phyloP scores from a whole-genome alignment of 2,113 vertebrate genomes.

The Sturnira hondurensis region DNA sequence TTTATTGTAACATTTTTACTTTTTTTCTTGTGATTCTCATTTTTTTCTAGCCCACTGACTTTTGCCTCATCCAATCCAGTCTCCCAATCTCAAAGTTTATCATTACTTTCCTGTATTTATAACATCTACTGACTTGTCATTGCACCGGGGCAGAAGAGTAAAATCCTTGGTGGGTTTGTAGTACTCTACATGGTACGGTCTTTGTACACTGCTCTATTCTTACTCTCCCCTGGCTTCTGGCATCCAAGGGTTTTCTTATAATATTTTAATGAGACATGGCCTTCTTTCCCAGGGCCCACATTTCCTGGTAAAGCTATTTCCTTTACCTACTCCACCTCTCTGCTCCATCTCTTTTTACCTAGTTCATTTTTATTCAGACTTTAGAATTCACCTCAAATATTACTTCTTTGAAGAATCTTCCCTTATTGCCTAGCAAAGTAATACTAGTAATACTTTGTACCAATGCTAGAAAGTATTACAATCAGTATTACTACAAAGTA shows the following conservation, averaged over 20 bases:
- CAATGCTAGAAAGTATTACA: no score
- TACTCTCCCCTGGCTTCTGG: neutral
- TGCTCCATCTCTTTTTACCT: neutral
- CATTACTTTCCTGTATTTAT: neutral
- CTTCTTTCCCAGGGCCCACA: neutral
- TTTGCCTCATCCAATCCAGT: neutral
- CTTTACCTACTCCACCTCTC: neutral
- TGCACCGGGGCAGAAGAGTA: neutral
- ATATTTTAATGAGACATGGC: neutral
- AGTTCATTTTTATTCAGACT: neutral
- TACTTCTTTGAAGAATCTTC: neutral
- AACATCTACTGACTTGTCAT: neutral
- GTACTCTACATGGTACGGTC: fast-evolving
- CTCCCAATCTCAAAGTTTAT: neutral
- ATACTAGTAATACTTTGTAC: no score
- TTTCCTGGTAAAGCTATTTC: neutral
- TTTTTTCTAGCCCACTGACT: neutral
- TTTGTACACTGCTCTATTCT: neutral
- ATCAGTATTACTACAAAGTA: no score
- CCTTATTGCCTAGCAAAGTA: neutral
- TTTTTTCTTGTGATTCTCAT: neutral
- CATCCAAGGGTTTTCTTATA: neutral
- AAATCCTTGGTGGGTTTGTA: neutral
- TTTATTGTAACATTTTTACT: neutral
- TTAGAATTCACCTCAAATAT: neutral